Evolutionary conservation across 2,888 invertebrate genomes (phyloP), one percentile per base, ranked within the genome.

Genomic region (Scaptomyza flava): DNA sequence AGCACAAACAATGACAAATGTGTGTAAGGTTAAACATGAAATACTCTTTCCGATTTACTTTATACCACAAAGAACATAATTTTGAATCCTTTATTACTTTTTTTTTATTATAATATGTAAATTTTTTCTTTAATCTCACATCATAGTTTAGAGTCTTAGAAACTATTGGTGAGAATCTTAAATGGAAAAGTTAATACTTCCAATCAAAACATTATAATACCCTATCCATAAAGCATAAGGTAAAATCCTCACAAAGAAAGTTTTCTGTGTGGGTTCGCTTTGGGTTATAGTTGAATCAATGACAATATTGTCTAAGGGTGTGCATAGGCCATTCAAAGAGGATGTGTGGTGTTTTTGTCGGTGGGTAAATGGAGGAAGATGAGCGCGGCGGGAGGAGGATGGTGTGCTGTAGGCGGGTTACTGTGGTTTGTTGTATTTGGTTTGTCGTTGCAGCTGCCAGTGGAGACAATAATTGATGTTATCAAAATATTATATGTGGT

Each of bases 401-500:
- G 42, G 7, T 9, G 17, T 17, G 17, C 17, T 17, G 17, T 17
- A 17, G 17, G 17, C 17, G 38, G 34, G 41, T 45, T 11, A 45
- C 14, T 23, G 31, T 56, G 52, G 54, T 30, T 46, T 48, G n/a
- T 45, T 43, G 52, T 63, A 33, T 41, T 67, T 60, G 54, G 67
- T 46, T 63, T 61, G 54, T 17, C 54, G 61, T 36, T 79, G 79
- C 56, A 65, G 78, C 78, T 77, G 80, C 63, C 66, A 77, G 73
- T 74, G 86, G 82, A 85, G 87, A 84, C 90, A 87, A 88, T 90
- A 89, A 89, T 90, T 89, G 90, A 90, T 90, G 87, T 88, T 90
- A 89, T 89, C 89, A 89, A 87, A 89, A 90, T 89, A 89, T 90
- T 89, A 82, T 89, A 82, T 90, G 90, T 87, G 86, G 90, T 81